A percentile compares a stretch with the other conserved stretches of the same genome.
Conservation (phyloP, 2,113 vertebrate species). For the Perca fluviatilis region DNA sequence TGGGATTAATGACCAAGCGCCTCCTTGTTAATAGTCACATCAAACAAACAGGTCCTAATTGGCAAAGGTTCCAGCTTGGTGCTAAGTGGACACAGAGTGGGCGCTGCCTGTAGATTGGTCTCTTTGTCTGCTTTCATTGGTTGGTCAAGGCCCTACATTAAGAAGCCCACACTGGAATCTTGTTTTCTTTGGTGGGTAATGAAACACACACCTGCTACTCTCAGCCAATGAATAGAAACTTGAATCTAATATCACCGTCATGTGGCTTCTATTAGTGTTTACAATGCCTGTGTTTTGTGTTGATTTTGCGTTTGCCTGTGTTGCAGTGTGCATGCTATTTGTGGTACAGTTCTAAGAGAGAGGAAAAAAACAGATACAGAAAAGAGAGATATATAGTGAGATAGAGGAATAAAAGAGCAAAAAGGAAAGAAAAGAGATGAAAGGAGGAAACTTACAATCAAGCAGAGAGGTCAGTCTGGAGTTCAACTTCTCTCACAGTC, state of each 20-base stretch:
- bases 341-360: slow-evolving; percentile 34
- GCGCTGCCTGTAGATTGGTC: slow-evolving; percentile 74
- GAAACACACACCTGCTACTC: slow-evolving; percentile 86
- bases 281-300: slow-evolving; percentile 75
- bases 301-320: slow-evolving; percentile 53
- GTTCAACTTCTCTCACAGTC: slow-evolving; percentile 42
- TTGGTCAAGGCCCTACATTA: slow-evolving; percentile 81
- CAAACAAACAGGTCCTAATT: slow-evolving; percentile 85
- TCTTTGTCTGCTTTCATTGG: slow-evolving; percentile 82
- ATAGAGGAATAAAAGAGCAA: not conserved
- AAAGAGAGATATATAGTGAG: not conserved
- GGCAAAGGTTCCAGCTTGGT: slow-evolving; percentile 74
- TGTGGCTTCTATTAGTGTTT: slow-evolving; percentile 67
- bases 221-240: slow-evolving; percentile 76
- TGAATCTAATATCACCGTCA: slow-evolving; percentile 78
- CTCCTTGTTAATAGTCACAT: slow-evolving; percentile 82
- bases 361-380: not conserved
- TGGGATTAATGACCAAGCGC: slow-evolving; percentile 70
- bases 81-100: slow-evolving; percentile 78
- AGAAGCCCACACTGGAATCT: slow-evolving; percentile 69
- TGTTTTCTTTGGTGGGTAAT: slow-evolving; percentile 75
- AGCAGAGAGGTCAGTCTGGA: slow-evolving; percentile 28
- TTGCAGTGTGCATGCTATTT: slow-evolving; percentile 21
- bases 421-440: not conserved
- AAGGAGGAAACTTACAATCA: slow-evolving; percentile 20